Conservation (phyloP, 2,113 vertebrate genomes). For the Athene cunicularia region DNA sequence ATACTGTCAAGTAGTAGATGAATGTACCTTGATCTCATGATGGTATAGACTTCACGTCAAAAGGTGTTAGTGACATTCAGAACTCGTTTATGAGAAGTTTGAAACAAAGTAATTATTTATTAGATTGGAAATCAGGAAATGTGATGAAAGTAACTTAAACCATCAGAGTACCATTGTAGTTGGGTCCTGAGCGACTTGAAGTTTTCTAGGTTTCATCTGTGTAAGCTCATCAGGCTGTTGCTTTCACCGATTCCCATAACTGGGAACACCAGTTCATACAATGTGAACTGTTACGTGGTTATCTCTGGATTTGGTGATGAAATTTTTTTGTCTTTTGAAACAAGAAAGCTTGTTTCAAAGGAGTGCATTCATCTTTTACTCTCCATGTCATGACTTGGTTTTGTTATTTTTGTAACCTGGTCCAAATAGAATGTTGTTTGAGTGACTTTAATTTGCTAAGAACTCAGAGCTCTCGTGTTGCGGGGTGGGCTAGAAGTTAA, state of each 20-base stretch:
- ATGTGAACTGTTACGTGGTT: background rate
- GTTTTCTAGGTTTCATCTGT: background rate
- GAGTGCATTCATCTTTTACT: background rate
- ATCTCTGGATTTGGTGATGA: background rate
- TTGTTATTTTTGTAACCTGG: background rate
- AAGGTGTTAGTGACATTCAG: background rate
- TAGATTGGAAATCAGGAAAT: background rate
- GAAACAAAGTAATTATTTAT: background rate
- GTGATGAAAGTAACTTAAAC: background rate
- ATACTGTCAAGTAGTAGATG: background rate
- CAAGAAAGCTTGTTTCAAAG: background rate
- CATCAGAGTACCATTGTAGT: background rate
- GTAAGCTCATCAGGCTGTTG: background rate
- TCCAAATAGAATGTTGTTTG: background rate
- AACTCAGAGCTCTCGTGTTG: background rate
- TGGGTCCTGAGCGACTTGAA: background rate
- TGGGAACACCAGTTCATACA: background rate
- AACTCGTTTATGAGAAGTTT: background rate
- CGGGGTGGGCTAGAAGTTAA: background rate
- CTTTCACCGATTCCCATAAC: background rate
- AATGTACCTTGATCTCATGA: background rate
- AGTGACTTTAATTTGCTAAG: background rate
- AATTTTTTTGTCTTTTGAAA: background rate
- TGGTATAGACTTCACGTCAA: background rate
- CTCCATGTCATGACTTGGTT: background rate